Base-by-base conservation (phyloP, 1,140 invertebrate genomes). In the Subanguina moxae region DNA sequence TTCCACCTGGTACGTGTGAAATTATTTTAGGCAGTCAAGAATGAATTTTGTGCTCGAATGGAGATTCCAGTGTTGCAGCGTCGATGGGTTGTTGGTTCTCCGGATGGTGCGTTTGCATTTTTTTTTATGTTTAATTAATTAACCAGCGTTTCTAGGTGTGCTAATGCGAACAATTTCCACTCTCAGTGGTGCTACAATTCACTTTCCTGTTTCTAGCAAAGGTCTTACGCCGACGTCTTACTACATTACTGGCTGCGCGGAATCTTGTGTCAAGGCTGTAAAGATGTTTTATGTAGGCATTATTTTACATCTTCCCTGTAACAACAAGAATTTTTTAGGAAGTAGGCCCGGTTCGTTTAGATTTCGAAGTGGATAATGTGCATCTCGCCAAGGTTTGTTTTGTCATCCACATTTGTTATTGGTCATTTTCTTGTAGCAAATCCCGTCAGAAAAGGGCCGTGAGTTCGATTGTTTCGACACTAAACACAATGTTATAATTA, bases 351-450 rank as follows among this genome's bases (percentile, higher is more conserved):
- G 69, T 71, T 19, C 70, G 58, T 25, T 48, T 71, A n/a, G 69
- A 71, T 43, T 71, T 71, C 56, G 69, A 71, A n/a, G 71, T 64
- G 8, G 69, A 71, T 62, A 62, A 71, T 45, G 15, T 42, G 15
- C 66, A 71, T 48, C 17, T 70, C 1, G 52, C 42, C 21, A 48
- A 45, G 62, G 27, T 57, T 23, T 46, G 73, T 45, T 52, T 17
- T 30, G 32, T n/a, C 30, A 19, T 15, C 43, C 45, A 11, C 32
- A 11, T 38, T 38, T 3, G 3, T 11, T 38, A 38, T 38, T 38
- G 11, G 32, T 38, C n/a, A 38, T 38, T 38, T 38, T 38, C 11
- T 38, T 38, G 3, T 5, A 38, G 32, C 32, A 38, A 38, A 38
- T 38, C 3, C 32, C 32, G 11, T 38, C 32, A 11, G 68, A 70